phyloP scores from a whole-genome alignment of 2,113 vertebrate species.

The Nyctereutes procyonoides region DNA sequence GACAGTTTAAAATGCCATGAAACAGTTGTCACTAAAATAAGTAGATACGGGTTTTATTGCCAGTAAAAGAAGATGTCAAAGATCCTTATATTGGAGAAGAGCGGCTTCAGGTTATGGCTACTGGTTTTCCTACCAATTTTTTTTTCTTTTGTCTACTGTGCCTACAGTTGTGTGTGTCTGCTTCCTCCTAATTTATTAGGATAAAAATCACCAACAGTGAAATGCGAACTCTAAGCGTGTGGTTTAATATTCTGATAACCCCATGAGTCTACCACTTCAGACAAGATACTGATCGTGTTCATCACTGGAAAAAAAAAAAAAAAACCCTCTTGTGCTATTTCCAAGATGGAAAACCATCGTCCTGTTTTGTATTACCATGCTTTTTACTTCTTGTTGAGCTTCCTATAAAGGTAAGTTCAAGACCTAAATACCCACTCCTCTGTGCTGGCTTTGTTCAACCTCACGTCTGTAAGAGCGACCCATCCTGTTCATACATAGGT shows the following conservation, averaged over 20 bases:
- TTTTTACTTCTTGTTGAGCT: background rate
- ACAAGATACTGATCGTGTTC: too few species aligned
- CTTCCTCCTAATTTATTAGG: too few species aligned
- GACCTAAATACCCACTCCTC: rapidly evolving
- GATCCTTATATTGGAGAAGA: background rate
- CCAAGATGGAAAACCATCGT: rapidly evolving
- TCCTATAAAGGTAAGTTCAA: background rate
- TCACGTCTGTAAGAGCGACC: rapidly evolving
- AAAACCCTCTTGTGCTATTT: rapidly evolving
- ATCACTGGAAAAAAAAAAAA: too few species aligned
- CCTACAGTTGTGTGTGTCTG: background rate
- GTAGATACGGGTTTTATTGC: rapidly evolving
- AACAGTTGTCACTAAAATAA: background rate
- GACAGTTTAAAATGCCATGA: background rate
- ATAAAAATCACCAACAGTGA: background rate
- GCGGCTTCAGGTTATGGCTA: rapidly evolving
- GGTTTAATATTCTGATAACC: background rate
- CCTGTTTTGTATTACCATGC: too few species aligned
- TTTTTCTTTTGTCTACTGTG: too few species aligned
- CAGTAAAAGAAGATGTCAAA: background rate
- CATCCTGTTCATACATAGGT: rapidly evolving
- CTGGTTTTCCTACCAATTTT: background rate
- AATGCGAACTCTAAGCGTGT: rapidly evolving
- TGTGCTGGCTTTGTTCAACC: background rate
- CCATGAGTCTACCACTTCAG: rapidly evolving